phyloP scores from a whole-genome alignment of 2,113 vertebrate species.

The Hypocryptadius cinnamomeus region DNA sequence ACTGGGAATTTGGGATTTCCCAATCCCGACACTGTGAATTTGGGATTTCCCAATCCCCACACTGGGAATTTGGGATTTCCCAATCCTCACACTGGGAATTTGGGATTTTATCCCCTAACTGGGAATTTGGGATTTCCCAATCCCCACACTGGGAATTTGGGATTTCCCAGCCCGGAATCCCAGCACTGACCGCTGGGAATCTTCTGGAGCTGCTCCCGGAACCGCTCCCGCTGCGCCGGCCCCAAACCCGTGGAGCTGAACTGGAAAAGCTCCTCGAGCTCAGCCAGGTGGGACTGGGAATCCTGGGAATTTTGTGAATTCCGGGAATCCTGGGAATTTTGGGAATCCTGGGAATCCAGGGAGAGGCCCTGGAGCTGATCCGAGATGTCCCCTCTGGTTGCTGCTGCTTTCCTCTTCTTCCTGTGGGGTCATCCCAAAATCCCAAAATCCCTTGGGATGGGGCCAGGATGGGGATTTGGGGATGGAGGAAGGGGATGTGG shows the following conservation, averaged over 20 bases:
- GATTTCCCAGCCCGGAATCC: neutral
- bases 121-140: neutral
- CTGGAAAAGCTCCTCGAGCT: constrained; percentile 74
- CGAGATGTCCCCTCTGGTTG: neutral
- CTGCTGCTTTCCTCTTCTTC: constrained; percentile 69
- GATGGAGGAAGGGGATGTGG: neutral
- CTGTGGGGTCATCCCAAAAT: constrained; percentile 30
- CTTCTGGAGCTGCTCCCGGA: constrained; percentile 68
- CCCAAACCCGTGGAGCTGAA: constrained; percentile 64
- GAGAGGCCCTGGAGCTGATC: constrained; percentile 72
- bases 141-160: too few species aligned
- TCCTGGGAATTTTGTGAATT: neutral
- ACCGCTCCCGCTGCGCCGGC: constrained; percentile 54
- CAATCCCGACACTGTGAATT: too few species aligned
- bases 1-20: too few species aligned
- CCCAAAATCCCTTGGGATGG: neutral
- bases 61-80: neutral
- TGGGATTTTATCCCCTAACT: neutral
- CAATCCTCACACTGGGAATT: neutral
- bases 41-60: neutral
- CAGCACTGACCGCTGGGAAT: constrained; percentile 66
- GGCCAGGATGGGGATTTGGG: neutral
- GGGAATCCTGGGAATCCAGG: constrained; percentile 58
- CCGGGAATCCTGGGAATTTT: constrained; percentile 32
- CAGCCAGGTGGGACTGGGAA: constrained; percentile 47